These are phyloP conservation scores for Eulacestoma nigropectus DNA, from an alignment of 2,113 vertebrate species.

Conservation along the genomic window DNA sequence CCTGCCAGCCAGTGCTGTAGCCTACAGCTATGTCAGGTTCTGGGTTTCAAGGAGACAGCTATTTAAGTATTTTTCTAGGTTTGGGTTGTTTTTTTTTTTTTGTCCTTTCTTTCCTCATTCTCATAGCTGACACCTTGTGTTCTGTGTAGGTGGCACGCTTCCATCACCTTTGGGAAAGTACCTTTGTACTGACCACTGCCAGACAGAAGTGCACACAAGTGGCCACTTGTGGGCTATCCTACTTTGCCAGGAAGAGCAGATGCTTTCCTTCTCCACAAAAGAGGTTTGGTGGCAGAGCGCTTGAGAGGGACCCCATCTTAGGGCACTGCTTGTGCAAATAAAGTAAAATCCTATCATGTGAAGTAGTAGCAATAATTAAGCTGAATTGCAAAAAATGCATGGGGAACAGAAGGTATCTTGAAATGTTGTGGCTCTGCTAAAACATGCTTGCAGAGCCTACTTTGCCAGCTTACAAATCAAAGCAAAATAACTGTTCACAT, in stretches of 20 bases:
- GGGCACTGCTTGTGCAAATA: background rate
- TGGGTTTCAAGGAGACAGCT: background rate
- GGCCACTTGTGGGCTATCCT: background rate
- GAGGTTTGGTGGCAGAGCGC: background rate
- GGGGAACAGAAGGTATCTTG: background rate
- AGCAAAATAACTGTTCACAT: background rate
- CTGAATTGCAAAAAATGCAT: background rate
- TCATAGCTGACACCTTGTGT: background rate
- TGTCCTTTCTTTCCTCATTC: background rate
- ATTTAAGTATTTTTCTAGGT: background rate
- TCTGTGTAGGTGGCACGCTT: background rate
- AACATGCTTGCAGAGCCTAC: background rate
- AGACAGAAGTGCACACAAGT: background rate
- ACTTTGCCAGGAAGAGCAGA: background rate
- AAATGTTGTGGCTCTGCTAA: background rate
- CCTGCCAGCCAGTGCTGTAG: background rate
- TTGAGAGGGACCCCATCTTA: background rate
- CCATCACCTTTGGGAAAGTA: background rate
- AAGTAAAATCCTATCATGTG: background rate
- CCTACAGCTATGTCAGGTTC: accelerated
- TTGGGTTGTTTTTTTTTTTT: background rate
- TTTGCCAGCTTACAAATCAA: background rate
- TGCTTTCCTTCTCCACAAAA: background rate
- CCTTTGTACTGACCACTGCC: accelerated
- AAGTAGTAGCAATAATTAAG: background rate